Evolutionary conservation across 1,140 invertebrate species (phyloP).

Genomic region (Aplysia californica): DNA sequence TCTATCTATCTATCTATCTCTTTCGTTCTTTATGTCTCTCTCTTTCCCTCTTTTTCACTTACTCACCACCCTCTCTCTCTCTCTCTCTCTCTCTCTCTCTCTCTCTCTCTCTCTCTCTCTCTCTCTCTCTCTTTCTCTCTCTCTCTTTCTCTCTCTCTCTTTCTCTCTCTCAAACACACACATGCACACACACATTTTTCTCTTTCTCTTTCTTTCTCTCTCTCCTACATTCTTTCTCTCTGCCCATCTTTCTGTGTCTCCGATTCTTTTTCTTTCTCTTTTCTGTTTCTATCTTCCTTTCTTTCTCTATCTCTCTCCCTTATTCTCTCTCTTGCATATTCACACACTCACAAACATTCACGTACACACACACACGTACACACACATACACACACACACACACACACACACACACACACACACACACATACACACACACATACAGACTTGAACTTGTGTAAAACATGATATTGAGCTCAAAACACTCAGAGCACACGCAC

Average conservation of each 20-base stretch:
- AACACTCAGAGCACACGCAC: too few relatives aligned
- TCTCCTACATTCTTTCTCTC: background rate
- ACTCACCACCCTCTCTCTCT: background rate
- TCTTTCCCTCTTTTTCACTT: background rate
- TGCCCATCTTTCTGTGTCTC: background rate
- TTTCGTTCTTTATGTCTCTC: background rate
- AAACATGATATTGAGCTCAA: too few relatives aligned
- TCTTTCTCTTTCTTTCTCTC: background rate
- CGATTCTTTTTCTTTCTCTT: background rate
- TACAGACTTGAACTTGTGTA: too few relatives aligned
- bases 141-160: background rate
- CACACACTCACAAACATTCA: too few relatives aligned
- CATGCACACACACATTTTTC: background rate
- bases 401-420: too few relatives aligned
- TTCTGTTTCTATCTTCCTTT: background rate
- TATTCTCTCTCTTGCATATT: too few relatives aligned
- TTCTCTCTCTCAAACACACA: too few relatives aligned
- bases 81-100: conserved; percentile 1
- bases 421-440: too few relatives aligned
- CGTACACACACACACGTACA: too few relatives aligned
- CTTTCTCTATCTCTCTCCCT: too few relatives aligned
- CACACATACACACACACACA: too few relatives aligned
- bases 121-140: background rate
- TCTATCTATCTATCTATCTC: background rate
- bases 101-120: background rate